Conservation (phyloP, 2,797 vertebrate genomes). For the Chelon labrosus region DNA sequence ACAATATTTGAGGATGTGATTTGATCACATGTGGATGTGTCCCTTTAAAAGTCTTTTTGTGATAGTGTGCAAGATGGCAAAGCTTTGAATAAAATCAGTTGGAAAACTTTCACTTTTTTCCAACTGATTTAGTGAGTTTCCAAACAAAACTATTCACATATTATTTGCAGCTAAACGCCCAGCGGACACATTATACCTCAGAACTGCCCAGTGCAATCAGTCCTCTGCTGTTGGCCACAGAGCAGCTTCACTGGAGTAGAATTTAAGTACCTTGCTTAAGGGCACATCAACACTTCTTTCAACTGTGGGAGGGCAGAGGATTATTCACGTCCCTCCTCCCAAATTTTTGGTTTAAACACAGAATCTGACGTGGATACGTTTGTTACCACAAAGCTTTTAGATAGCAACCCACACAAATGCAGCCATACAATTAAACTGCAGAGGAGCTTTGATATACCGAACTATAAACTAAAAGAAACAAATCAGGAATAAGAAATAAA, state of each 20-base stretch:
- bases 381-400: conserved; percentile 2
- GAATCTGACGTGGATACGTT: conserved; percentile 1
- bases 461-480: conserved; percentile 4
- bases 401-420: not conserved
- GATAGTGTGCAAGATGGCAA: not conserved
- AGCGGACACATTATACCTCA: conserved; percentile 13
- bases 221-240: conserved; percentile 1
- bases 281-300: conserved; percentile 26
- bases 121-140: not conserved
- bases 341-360: conserved; percentile 8
- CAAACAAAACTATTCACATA: not conserved
- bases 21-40: not conserved
- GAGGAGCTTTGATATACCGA: not conserved
- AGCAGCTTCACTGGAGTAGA: not conserved
- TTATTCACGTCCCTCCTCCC: conserved; percentile 5
- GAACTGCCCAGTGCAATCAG: conserved; percentile 19
- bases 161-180: conserved; percentile 4
- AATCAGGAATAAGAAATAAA: conserved; percentile 12
- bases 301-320: conserved; percentile 7
- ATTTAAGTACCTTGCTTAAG: conserved; percentile 34
- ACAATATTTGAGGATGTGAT: too few species aligned
- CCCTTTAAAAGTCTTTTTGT: not conserved
- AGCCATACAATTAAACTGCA: not conserved
- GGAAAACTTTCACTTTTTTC: not conserved
- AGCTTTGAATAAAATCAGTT: not conserved